Base-by-base conservation (phyloP, 2,888 invertebrate genomes). In the Corbicula japonica region DNA sequence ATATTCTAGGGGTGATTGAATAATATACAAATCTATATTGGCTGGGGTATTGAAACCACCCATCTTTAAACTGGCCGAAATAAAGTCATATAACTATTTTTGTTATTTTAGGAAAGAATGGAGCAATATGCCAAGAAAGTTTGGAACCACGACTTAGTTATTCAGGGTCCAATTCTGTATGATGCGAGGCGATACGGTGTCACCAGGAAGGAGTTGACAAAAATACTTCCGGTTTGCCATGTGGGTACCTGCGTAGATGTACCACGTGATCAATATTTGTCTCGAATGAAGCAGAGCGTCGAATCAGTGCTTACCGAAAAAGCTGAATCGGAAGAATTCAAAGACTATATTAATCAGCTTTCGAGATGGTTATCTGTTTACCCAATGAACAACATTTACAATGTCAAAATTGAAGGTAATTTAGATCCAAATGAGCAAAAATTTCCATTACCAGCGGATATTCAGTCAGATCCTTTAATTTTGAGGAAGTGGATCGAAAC, bases 401-500 rank as follows among this genome's bases (percentile, higher is more conserved):
- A 73, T 12, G 38, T 50, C 8, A 21, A 52, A 35, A 44, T 41
- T 0, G 48, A 56, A 32, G n/a, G 30, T 0, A 34, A 44, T 1
- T 70, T 73, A 35, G 87, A 89, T 65, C 79, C 80, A 8, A 88
- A 89, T 66, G 58, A 72, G 41, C 41, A 48, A 8, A 60, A 44
- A 15, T 89, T 87, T 60, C 85, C 86, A 23, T 58, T 89, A 10
- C 86, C 86, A 1, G 69, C 66, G 4, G 78, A 80, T 32, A 73
- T 88, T 12, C 68, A 70, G 28, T 73, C 65, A 1, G 82, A 85
- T 54, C 84, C 84, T 0, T 52, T 58, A 2, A 58, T 75, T n/a
- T 54, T 90, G 12, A 80, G 86, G n/a, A 54, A 77, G 3, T 90
- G 88, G 88, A 52, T 74, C 2, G 76, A 78, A 26, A 66, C 58